Evolutionary conservation across 2,888 invertebrate genomes (phyloP), one percentile per base, ranked within the genome.

Genomic region (Sesia apiformis): DNA sequence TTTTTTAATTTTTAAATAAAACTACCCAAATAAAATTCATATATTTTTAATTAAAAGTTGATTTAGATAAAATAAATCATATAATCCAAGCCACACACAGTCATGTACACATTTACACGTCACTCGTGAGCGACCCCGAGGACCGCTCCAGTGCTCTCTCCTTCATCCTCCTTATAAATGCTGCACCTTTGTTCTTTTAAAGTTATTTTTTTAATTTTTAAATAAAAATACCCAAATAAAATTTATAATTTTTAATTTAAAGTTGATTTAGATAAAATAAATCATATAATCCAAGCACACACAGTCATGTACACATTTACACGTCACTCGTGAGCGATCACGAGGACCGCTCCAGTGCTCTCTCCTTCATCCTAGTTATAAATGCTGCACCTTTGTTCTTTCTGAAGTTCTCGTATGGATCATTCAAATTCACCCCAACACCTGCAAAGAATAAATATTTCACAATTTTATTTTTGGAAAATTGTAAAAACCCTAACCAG

Each of bases 361-460:
- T 91, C 51, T 96, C 95, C 78, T 97, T 95, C 97, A 97, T 97
- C 69, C 97, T 91, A 60, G 96, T 96, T 60, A 97, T 97, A 90
- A 97, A 97, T 64, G 97, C 97, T 71, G 97, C 96, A 57, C 97
- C 97, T 86, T 97, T 97, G 84, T 96, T 97, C 89, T 98, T 98
- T 65, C 98, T 93, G 87, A 98, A 98, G 86, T 97, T 97, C 85
- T 98, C 98, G 75, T 98, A 98, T 0, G 98, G 98, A 88, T 98
- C 98, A 74, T 96, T 96, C 58, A 97, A 88, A 78, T 96, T 96
- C 61, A 97, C 94, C 51, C 98, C 99, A 58, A 99, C 93, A 60
- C 99, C 99, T 91, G 92, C 51, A 62, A 75, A 23, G 23, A 23
- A 63, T 60, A 57, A 23, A 23, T 23, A 23, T 23, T 23, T 23